phyloP scores from a whole-genome alignment of 1,140 invertebrate genomes.

The Bombus huntii region DNA sequence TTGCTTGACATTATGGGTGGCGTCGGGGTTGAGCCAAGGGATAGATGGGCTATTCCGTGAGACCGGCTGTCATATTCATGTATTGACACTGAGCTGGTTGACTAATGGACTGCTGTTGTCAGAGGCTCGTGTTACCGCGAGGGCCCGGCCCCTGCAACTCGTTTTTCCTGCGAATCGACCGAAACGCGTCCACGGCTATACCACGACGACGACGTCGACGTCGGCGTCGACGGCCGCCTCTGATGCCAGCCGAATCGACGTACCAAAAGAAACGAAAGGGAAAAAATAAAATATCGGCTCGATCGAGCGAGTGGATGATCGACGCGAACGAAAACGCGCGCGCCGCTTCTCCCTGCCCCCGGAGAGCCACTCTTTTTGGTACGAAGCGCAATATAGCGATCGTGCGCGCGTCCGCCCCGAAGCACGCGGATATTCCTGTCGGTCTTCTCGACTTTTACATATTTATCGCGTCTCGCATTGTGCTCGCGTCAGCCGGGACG shows the following conservation, averaged over 20 bases:
- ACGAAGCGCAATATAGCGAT: slow-evolving; percentile 31
- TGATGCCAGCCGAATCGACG: not conserved
- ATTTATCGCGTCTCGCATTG: slow-evolving; percentile 72
- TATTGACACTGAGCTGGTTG: slow-evolving; percentile 82
- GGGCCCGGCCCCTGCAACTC: slow-evolving; percentile 73
- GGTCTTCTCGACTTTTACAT: slow-evolving; percentile 72
- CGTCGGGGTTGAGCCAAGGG: slow-evolving; percentile 40
- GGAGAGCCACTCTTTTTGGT: slow-evolving; percentile 13
- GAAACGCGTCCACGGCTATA: slow-evolving; percentile 48
- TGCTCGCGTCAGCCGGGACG: slow-evolving; percentile 68
- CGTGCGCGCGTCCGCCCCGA: slow-evolving; percentile 1
- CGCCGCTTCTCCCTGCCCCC: not conserved
- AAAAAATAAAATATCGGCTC: slow-evolving; percentile 14
- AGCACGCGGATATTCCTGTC: slow-evolving; percentile 59
- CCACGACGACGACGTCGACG: not conserved
- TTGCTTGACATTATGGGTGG: slow-evolving; percentile 58
- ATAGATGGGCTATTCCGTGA: slow-evolving; percentile 68
- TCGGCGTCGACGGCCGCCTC: not conserved
- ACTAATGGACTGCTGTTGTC: slow-evolving; percentile 83
- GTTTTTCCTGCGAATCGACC: slow-evolving; percentile 73
- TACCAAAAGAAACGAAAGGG: not conserved
- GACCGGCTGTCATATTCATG: slow-evolving; percentile 81
- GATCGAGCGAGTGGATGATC: slow-evolving; percentile 13
- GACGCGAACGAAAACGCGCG: slow-evolving; percentile 9
- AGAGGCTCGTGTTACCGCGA: slow-evolving; percentile 79